Conservation (phyloP, 2,113 vertebrate genomes). For the Colius striatus region DNA sequence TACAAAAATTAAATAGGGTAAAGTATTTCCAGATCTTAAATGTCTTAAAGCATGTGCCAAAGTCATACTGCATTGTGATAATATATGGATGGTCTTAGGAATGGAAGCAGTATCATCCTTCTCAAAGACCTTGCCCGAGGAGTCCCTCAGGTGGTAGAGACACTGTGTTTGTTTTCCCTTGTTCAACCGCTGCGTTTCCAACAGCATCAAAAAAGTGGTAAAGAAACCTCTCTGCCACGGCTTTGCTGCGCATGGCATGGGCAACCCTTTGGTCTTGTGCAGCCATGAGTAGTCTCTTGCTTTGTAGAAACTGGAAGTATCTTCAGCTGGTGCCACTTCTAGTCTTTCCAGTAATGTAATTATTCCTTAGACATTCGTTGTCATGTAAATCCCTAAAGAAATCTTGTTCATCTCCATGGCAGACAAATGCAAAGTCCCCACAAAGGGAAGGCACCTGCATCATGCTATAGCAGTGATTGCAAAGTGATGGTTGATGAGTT, state of each 20-base stretch:
- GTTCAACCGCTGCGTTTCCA: not conserved
- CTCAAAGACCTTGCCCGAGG: not conserved
- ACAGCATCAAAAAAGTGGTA: not conserved
- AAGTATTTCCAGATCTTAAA: not conserved
- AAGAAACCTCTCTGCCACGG: not conserved
- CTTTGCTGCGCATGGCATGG: not conserved
- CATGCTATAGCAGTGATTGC: not conserved
- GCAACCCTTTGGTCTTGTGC: not conserved
- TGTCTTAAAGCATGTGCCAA: not conserved
- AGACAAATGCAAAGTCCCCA: not conserved
- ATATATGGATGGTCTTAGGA: not conserved
- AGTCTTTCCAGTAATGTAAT: not conserved
- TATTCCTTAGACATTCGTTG: not conserved
- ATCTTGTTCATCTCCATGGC: not conserved
- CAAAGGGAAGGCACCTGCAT: not conserved
- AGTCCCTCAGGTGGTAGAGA: not conserved
- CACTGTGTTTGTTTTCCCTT: not conserved
- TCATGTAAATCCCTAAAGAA: not conserved
- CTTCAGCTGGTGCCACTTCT: not conserved
- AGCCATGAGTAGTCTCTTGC: not conserved
- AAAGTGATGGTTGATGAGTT: not conserved
- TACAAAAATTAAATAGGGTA: not conserved
- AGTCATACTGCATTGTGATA: not conserved
- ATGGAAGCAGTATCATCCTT: not conserved
- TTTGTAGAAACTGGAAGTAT: not conserved